Evolutionary conservation across 2,888 invertebrate species (phyloP), one percentile per base, ranked within the genome.

Genomic region (Allophyes oxyacanthae): DNA sequence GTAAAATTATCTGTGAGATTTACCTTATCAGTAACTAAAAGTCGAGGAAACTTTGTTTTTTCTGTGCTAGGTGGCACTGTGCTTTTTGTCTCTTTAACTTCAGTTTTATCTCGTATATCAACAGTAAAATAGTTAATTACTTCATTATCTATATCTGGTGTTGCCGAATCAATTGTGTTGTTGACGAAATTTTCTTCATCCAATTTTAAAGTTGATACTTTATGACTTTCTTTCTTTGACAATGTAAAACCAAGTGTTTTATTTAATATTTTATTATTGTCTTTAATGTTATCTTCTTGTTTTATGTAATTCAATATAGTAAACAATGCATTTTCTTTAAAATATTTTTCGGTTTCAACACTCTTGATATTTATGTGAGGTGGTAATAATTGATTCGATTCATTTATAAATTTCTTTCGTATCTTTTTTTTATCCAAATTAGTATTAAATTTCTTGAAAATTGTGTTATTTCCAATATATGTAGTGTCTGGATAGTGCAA

Each of bases 71-170:
- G 14, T n/a, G 0, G 4, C 1, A 1, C 8, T 32, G 30, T 38
- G 14, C 7, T 40, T 26, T n/a, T 9, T 7, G 11, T 5, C 20
- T 7, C 15, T 30, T 26, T 11, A 4, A 6, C 3, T 37, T 11
- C 9, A 34, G 3, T 51, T 51, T 11, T 33, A 30, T 44, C 32
- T 64, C 34, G 14, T 0, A 34, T n/a, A 45, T 46, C 9, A 7
- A 10, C 28, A 6, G 33, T 32, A 10, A 11, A 42, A 6, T 33
- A 6, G 8, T 36, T 45, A 13, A 11, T 48, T 11, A 13, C 5
- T 8, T 37, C 11, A 30, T n/a, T 41, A 13, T 40, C 6, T 2
- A 28, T 6, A 8, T 49, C 15, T 1, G 13, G 26, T 6, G 28
- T 10, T 30, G 10, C 8, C 10, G 9, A 25, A 0, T 52, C 34